Base-by-base conservation (phyloP, 2,888 invertebrate species). In the Antheraea assamensis region DNA sequence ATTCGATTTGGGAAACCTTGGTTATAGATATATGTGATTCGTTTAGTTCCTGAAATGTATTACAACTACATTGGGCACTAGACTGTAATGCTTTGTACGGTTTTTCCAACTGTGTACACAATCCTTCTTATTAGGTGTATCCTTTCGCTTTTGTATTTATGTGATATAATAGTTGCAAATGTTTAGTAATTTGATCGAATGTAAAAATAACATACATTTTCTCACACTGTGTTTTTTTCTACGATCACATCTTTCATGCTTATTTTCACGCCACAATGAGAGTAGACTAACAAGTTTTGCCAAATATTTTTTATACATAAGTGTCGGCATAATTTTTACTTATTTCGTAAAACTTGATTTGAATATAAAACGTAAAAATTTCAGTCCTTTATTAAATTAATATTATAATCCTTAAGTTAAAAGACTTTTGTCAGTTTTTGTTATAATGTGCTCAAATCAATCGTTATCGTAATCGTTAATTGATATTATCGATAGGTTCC, bases 1-100 rank as follows among this genome's bases (percentile, higher is more conserved):
- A 10, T 35, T 68, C 35, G 68, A 68, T 35, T 68, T 68, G 5
- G 10, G 68, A 68, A 68, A 68, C 68, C 35, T 8, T 35, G 68
- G 68, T 68, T 68, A 68, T 68, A 68, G 35, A 68, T 68, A 35
- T 68, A 68, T 24, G 21, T 68, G 35, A 35, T 35, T 68, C n/a
- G 30, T 64, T 27, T 68, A 35, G 21, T 68, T 68, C n/a, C 35
- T 68, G 21, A n/a, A 66, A 17, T 27, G n/a, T 68, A n/a, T 68
- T n/a, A 35, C 17, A 61, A 61, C 61, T 27, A 17, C 31, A 19
- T 66, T 21, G 66, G 35, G 35, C 42, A 42, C 42, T 42, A 42
- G 42, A 2, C 13, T 13, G 35, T 68, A 68, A n/a, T 68, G 21
- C 35, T 8, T 21, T n/a, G 35, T 68, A 31, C 1, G 21, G 31